Conservation (phyloP, 2,113 vertebrate species). For the Pao palembangensis region DNA sequence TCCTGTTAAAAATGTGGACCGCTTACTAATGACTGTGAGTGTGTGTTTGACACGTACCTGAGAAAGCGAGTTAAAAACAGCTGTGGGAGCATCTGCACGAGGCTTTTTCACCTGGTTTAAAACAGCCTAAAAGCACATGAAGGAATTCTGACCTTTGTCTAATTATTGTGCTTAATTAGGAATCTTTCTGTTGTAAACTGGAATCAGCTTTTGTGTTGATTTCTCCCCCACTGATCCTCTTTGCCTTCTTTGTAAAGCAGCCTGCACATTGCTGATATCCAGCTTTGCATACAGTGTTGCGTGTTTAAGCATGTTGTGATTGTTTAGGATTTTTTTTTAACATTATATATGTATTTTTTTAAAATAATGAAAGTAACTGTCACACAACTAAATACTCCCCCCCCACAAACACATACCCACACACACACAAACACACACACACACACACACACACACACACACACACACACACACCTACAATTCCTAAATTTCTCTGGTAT, state of each 20-base stretch:
- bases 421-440: too few species aligned
- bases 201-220: slow-evolving; percentile 4
- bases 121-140: too few species aligned
- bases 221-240: not conserved
- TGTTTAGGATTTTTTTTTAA: too few species aligned
- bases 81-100: too few species aligned
- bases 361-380: too few species aligned
- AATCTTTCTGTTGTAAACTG: slow-evolving; percentile 29
- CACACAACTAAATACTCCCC: too few species aligned
- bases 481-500: slow-evolving; percentile 30
- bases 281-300: not conserved
- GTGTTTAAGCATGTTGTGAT: not conserved
- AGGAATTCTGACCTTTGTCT: slow-evolving; percentile 9
- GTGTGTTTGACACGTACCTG: slow-evolving; percentile 42
- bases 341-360: too few species aligned
- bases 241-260: not conserved
- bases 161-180: slow-evolving; percentile 23
- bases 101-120: too few species aligned
- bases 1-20: slow-evolving; percentile 42
- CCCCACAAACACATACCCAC: too few species aligned
- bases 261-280: not conserved
- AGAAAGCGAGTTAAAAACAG: not conserved
- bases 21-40: slow-evolving; percentile 45
- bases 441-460: too few species aligned
- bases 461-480: not conserved